Base-by-base conservation (phyloP, 1,140 invertebrate genomes). In the Aporrectodea caliginosa region DNA sequence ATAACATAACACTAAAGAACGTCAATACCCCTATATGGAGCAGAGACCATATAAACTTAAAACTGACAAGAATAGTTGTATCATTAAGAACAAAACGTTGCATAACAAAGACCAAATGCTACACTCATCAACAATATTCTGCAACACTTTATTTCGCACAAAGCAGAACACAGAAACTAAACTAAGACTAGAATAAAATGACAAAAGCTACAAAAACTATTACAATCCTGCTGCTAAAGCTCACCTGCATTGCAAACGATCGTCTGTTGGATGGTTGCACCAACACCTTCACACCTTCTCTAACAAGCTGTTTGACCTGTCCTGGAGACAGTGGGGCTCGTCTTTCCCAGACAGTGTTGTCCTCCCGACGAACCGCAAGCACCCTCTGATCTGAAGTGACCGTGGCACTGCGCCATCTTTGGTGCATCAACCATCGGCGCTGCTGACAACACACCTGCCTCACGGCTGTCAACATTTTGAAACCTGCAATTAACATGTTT, bases 261-360 rank as follows among this genome's bases (percentile, higher is more conserved):
- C 98, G 90, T 83, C 98, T 90, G 88, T 99, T 99, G 35, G 96
- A 98, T 0, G 98, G 98, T 86, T 99, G 98, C 0, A 99, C 96
- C 16, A 99, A 93, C 30, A 99, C 97, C 88, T 95, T 96, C 16
- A 97, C 92, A 1, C 96, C 96, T 75, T 87, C 83, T 81, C 93
- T 90, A 12, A 95, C 93, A 73, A 99, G 88, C 83, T 93, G 93
- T 78, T 93, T 91, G 0, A 99, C 97, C 85, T 99, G 97, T 2
- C 91, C 87, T 0, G 98, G 98, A 0, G 95, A 93, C 68, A 99
- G 92, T 0, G 98, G 95, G 0, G 98, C 98, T 81, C 98, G 89
- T 83, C 98, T 90, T 88, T 99, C 98, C 98, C 98, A 99, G 84
- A 98, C 95, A 85, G 95, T 96, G 84, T 98, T 95, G 86, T 98